Conservation (phyloP, 2,888 invertebrate genomes). For the Mactromeris polynyma region DNA sequence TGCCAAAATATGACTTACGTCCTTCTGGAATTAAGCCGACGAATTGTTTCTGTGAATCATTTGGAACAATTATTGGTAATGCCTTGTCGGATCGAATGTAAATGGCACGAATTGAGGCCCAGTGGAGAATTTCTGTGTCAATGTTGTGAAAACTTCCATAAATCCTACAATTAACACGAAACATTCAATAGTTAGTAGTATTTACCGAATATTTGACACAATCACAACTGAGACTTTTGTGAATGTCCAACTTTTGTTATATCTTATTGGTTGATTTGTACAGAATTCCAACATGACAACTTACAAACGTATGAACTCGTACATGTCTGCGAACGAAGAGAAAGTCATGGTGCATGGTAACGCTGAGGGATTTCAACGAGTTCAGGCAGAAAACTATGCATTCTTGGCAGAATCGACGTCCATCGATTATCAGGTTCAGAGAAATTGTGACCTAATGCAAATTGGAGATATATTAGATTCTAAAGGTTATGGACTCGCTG, state of each 20-base stretch:
- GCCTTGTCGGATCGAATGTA: no score
- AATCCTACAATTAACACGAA: no score
- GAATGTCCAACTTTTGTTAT: not conserved
- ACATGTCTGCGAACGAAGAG: slow-evolving; percentile 92
- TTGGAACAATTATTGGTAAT: no score
- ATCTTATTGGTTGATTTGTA: slow-evolving; percentile 57
- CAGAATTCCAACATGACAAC: slow-evolving; percentile 93
- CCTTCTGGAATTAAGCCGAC: no score
- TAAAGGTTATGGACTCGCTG: slow-evolving; percentile 98
- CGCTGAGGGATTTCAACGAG: slow-evolving; percentile 95
- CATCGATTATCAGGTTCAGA: slow-evolving; percentile 95
- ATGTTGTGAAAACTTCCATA: no score
- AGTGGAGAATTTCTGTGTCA: no score
- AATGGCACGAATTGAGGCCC: no score
- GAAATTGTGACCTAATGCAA: slow-evolving; percentile 98
- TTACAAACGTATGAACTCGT: slow-evolving; percentile 93
- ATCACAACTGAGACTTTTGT: no score
- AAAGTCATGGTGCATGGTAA: slow-evolving; percentile 95
- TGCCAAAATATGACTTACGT: no score
- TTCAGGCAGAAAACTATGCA: slow-evolving; percentile 94
- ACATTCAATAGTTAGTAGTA: no score
- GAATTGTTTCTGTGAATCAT: no score
- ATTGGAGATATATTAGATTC: slow-evolving; percentile 96
- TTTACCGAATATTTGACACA: no score
- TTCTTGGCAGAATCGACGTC: slow-evolving; percentile 99